These are phyloP conservation scores for Entelurus aequoreus DNA, from an alignment of 2,113 vertebrate species.

Conservation along the genomic window DNA sequence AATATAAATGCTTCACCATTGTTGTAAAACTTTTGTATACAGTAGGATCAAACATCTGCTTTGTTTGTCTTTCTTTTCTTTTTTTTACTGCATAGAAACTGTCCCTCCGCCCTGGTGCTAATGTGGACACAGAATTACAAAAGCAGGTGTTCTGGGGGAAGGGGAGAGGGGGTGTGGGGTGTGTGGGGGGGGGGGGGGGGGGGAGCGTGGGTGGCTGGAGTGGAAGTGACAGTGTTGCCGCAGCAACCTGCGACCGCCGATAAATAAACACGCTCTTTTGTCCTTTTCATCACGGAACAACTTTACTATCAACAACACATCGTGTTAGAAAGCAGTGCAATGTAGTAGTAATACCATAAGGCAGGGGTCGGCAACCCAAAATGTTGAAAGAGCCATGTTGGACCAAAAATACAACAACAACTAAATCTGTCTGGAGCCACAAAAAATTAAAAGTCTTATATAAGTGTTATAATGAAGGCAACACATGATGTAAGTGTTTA, in stretches of 20 bases:
- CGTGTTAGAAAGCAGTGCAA: background rate
- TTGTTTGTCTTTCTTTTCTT: background rate
- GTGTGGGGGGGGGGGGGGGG: background rate
- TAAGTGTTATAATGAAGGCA: too few species aligned
- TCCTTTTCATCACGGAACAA: background rate
- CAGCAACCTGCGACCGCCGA: background rate
- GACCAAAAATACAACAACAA: too few species aligned
- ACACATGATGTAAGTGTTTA: too few species aligned
- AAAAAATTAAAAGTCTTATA: too few species aligned
- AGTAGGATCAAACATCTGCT: background rate
- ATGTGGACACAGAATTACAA: slow-evolving; percentile 2
- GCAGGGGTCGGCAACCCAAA: too few species aligned
- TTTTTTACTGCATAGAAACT: background rate
- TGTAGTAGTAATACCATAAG: too few species aligned
- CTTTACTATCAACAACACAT: background rate
- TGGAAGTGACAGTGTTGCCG: background rate
- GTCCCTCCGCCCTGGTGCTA: background rate
- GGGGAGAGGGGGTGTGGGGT: too few species aligned
- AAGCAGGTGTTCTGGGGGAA: background rate
- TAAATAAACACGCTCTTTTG: background rate
- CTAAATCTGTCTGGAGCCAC: too few species aligned
- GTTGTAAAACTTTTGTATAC: background rate
- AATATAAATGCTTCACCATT: background rate
- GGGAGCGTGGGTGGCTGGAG: background rate
- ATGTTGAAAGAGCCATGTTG: too few species aligned